Evolutionary conservation across 2,888 invertebrate species (phyloP).

Genomic region (Metopia argyrocephala): DNA sequence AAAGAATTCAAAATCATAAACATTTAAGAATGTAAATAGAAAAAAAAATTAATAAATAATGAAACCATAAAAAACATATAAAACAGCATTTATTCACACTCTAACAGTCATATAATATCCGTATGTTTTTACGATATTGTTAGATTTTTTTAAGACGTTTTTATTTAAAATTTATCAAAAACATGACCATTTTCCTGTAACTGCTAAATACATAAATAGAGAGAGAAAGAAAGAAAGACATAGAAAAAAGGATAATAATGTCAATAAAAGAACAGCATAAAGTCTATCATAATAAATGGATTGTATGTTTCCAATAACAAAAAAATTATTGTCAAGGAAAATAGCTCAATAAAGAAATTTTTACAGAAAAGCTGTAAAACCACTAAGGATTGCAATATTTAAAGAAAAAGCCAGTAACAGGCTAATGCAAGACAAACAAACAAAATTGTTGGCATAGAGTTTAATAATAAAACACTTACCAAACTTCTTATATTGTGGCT

Average conservation of each 20-base stretch:
- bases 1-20: slow-evolving; percentile 37
- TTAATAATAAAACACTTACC: too few relatives aligned
- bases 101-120: neutral
- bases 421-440: too few relatives aligned
- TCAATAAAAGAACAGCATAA: neutral
- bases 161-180: slow-evolving; percentile 11
- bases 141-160: neutral
- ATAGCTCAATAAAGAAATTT: slow-evolving; percentile 40
- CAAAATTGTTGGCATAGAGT: too few relatives aligned
- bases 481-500: too few relatives aligned
- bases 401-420: too few relatives aligned
- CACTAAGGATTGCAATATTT: too few relatives aligned
- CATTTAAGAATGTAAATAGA: slow-evolving; percentile 14
- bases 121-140: neutral
- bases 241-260: neutral
- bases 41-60: neutral
- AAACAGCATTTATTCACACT: slow-evolving; percentile 6
- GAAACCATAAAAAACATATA: slow-evolving; percentile 1
- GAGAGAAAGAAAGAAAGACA: neutral
- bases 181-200: neutral
- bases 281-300: neutral
- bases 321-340: slow-evolving; percentile 16
- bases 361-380: slow-evolving; percentile 37
- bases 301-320: too few relatives aligned
- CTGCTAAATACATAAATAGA: neutral